phyloP scores from a whole-genome alignment of 2,113 vertebrate genomes.

The Loxodonta africana region DNA sequence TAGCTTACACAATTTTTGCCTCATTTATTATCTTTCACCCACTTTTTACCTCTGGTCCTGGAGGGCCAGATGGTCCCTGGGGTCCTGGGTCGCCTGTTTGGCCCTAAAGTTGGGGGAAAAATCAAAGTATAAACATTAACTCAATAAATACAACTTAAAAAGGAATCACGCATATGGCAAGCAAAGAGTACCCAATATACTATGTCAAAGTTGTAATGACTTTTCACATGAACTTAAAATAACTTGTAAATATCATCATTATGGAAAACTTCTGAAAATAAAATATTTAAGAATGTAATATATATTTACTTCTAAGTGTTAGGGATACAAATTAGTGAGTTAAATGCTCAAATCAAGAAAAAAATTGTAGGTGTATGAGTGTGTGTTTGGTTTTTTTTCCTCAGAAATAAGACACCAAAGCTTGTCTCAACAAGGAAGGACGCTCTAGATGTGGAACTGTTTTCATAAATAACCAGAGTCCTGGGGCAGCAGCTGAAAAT shows the following conservation, averaged over 20 bases:
- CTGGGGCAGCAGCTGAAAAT: background rate
- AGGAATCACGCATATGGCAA: background rate
- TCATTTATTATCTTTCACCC: slow-evolving; percentile 53
- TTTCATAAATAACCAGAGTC: background rate
- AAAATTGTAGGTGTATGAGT: background rate
- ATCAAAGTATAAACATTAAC: slow-evolving; percentile 55
- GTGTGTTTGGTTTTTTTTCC: background rate
- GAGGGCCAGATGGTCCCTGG: slow-evolving; percentile 92
- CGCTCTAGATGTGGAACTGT: background rate
- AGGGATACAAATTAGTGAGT: background rate
- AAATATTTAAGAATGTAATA: background rate
- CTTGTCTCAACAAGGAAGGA: background rate
- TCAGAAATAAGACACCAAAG: background rate
- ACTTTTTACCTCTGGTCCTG: slow-evolving; percentile 96
- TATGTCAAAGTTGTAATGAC: background rate
- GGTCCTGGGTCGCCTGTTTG: slow-evolving; percentile 93
- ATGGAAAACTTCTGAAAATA: background rate
- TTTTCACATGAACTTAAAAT: slow-evolving; percentile 27
- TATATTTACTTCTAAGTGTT: slow-evolving; percentile 1
- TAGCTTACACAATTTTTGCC: background rate
- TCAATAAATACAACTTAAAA: slow-evolving; percentile 59
- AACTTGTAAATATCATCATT: background rate
- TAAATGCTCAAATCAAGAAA: background rate
- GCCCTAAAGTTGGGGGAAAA: slow-evolving; percentile 89
- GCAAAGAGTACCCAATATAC: background rate